A percentile compares a stretch with the other conserved stretches of the same genome.
phyloP scores from a whole-genome alignment of 2,797 vertebrate genomes.

The Rhabdomys pumilio region DNA sequence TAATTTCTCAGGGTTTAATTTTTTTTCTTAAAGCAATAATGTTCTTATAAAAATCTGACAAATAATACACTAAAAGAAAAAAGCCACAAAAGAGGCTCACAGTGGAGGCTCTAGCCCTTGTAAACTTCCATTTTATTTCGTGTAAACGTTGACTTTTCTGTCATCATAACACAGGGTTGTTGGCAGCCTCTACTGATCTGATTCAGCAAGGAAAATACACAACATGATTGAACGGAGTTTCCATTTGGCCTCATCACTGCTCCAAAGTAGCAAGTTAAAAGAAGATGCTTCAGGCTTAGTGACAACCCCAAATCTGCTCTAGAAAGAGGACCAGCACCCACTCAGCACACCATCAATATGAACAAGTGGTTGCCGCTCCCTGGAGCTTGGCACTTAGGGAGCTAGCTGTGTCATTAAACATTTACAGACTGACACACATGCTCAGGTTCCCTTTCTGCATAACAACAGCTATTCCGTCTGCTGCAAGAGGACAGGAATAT shows the following conservation, averaged over 20 bases:
- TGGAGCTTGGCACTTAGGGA: slow-evolving; percentile 73
- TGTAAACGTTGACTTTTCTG: slow-evolving; percentile 78
- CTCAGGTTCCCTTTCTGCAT: slow-evolving; percentile 77
- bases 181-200: slow-evolving; percentile 71
- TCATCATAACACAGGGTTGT: slow-evolving; percentile 15
- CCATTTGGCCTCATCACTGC: slow-evolving; percentile 79
- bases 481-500: slow-evolving; percentile 71
- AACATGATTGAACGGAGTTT: slow-evolving; percentile 69
- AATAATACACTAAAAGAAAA: slow-evolving; percentile 86
- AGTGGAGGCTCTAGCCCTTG: slow-evolving; percentile 71
- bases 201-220: slow-evolving; percentile 63
- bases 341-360: slow-evolving; percentile 23
- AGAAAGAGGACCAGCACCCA: slow-evolving; percentile 70
- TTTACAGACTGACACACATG: slow-evolving; percentile 69
- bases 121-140: slow-evolving; percentile 82
- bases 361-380: slow-evolving; percentile 79
- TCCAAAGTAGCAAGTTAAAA: slow-evolving; percentile 87
- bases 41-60: slow-evolving; percentile 90
- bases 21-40: slow-evolving; percentile 95
- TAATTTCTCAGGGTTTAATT: slow-evolving; percentile 97
- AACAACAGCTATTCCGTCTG: slow-evolving; percentile 8
- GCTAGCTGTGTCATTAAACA: slow-evolving; percentile 79
- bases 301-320: slow-evolving; percentile 66
- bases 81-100: slow-evolving; percentile 85
- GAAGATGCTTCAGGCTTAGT: slow-evolving; percentile 74